phyloP scores from a whole-genome alignment of 2,888 invertebrate genomes.

The Molanna angustata region DNA sequence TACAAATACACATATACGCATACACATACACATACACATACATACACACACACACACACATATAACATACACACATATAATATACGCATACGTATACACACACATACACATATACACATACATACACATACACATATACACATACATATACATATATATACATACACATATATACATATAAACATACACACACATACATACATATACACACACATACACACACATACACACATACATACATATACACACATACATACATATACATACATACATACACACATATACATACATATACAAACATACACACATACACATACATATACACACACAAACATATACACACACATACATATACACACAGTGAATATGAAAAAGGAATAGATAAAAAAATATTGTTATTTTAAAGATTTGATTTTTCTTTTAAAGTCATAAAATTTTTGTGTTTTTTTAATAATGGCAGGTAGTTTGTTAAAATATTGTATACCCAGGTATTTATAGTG shows the following conservation, averaged over 20 bases:
- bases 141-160: not conserved
- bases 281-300: too few species aligned
- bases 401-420: too few species aligned
- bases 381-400: too few species aligned
- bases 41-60: constrained; percentile 2
- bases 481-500: too few species aligned
- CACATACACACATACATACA: not conserved
- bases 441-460: too few species aligned
- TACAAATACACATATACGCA: constrained; percentile 21
- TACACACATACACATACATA: too few species aligned
- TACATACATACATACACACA: not conserved
- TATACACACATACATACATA: not conserved
- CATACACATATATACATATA: not conserved
- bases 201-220: not conserved
- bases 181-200: not conserved
- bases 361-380: too few species aligned
- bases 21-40: constrained; percentile 9
- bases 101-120: constrained; percentile 1
- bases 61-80: too few species aligned
- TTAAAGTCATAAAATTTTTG: too few species aligned
- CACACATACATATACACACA: not conserved
- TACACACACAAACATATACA: not conserved
- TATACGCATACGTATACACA: constrained; percentile 2
- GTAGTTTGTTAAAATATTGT: too few species aligned
- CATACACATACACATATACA: constrained; percentile 2